These are phyloP conservation scores for Aporrectodea caliginosa DNA, from an alignment of 1,140 invertebrate genomes.

Conservation along the genomic window DNA sequence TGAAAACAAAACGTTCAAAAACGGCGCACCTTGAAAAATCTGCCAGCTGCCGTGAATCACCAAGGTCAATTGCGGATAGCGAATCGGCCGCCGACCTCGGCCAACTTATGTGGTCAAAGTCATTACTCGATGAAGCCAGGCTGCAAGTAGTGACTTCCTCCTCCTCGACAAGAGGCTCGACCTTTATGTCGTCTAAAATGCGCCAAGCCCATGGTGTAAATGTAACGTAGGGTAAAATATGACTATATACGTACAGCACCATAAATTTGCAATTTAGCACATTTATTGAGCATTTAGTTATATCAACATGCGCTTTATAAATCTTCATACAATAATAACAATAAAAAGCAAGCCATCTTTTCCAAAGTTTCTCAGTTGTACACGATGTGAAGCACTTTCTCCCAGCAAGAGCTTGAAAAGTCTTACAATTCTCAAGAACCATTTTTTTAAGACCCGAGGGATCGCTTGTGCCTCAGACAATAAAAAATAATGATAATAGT, in stretches of 20 bases:
- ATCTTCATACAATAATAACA: neutral
- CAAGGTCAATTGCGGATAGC: slow-evolving; percentile 84
- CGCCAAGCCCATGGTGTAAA: neutral
- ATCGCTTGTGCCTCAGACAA: no score
- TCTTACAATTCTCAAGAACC: no score
- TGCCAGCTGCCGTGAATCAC: slow-evolving; percentile 85
- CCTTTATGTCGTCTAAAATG: slow-evolving; percentile 30
- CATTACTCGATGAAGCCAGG: slow-evolving; percentile 58
- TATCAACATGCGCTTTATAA: neutral
- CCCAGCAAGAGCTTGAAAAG: no score
- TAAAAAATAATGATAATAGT: no score
- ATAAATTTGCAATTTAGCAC: neutral
- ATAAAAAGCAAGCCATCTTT: neutral
- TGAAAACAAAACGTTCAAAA: neutral
- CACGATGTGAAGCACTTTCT: no score
- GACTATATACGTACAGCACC: neutral
- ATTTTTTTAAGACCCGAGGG: no score
- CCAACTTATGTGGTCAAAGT: slow-evolving; percentile 19
- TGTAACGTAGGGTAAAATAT: neutral
- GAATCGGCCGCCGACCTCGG: slow-evolving; percentile 63
- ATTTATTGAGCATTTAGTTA: neutral
- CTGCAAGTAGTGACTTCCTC: slow-evolving; percentile 33
- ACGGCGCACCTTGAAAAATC: slow-evolving; percentile 72
- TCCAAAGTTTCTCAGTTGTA: slow-evolving; percentile 49
- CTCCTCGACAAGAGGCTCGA: slow-evolving; percentile 26